A percentile compares a stretch with the other conserved stretches of the same genome.
Evolutionary conservation across 2,113 vertebrate species (phyloP).

Genomic region (Mobula birostris): DNA sequence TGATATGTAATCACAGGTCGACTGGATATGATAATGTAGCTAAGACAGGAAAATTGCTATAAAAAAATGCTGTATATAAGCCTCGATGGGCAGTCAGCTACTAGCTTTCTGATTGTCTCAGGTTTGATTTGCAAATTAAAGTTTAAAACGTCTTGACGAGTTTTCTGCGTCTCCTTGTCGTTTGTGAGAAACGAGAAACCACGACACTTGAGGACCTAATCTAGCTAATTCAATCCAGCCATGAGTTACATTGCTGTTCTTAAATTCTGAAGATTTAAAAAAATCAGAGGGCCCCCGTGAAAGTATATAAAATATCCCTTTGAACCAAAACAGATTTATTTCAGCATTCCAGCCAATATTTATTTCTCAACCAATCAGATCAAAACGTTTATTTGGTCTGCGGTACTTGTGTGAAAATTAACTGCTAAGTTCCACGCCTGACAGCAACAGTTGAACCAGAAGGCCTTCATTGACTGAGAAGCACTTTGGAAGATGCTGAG

Average conservation of each 20-base stretch:
- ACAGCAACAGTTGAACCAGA: not conserved
- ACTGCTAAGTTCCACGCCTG: not conserved
- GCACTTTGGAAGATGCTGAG: not conserved
- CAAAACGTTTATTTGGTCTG: not conserved
- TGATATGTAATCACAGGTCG: no score
- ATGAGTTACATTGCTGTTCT: not conserved
- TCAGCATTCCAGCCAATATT: not conserved
- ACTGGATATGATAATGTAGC: no score
- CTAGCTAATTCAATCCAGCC: not conserved
- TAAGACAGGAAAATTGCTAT: no score
- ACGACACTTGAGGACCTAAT: not conserved
- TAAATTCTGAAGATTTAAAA: not conserved
- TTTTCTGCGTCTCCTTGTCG: no score
- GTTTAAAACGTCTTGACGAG: no score
- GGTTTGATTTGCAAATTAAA: no score
- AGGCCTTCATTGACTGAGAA: not conserved
- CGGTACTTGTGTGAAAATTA: not conserved
- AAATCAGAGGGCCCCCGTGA: not conserved
- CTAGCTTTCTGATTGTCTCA: no score
- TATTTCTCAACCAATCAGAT: not conserved
- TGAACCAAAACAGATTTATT: not conserved
- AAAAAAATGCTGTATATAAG: no score
- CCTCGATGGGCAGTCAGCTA: no score
- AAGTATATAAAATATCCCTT: not conserved
- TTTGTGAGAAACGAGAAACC: no score